A percentile compares a stretch with the other conserved stretches of the same genome.
These are phyloP conservation scores for Vanacampus margaritifer DNA, from an alignment of 2,113 vertebrate species.

Conservation along the genomic window DNA sequence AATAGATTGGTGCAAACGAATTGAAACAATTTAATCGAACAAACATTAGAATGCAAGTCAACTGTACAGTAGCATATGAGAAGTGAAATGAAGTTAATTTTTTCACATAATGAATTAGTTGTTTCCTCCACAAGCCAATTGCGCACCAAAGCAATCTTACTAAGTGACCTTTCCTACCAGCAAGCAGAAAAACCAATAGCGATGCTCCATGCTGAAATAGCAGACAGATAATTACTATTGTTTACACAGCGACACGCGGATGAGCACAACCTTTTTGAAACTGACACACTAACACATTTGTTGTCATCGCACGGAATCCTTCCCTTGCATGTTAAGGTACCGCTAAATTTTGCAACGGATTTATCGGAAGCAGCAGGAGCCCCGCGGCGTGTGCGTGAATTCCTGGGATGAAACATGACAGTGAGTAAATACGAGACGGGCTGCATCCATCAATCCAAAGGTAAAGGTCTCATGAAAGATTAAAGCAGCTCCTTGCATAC, in stretches of 20 bases:
- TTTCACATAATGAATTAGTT: background rate
- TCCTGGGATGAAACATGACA: background rate
- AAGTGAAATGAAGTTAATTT: background rate
- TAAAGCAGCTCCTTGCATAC: conserved; percentile 29
- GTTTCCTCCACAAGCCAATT: conserved; percentile 2
- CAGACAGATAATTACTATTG: background rate
- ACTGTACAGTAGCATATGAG: too few relatives aligned
- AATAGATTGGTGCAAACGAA: too few relatives aligned
- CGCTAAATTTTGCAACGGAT: background rate
- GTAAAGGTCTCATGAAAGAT: conserved; percentile 49
- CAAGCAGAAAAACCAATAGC: background rate
- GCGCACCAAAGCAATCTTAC: conserved; percentile 2
- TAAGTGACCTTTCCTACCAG: conserved; percentile 13
- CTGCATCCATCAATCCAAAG: conserved; percentile 7
- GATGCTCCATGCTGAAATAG: background rate
- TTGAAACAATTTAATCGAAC: too few relatives aligned
- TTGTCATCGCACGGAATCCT: background rate
- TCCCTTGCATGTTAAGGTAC: background rate
- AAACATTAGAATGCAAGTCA: too few relatives aligned
- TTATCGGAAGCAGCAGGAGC: background rate
- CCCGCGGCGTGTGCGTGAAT: background rate
- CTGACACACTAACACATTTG: background rate
- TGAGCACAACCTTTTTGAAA: background rate
- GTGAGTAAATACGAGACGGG: conserved; percentile 1
- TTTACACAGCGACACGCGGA: background rate